Conservation (phyloP, 2,888 invertebrate species). For the Hydropsyche betteni region DNA sequence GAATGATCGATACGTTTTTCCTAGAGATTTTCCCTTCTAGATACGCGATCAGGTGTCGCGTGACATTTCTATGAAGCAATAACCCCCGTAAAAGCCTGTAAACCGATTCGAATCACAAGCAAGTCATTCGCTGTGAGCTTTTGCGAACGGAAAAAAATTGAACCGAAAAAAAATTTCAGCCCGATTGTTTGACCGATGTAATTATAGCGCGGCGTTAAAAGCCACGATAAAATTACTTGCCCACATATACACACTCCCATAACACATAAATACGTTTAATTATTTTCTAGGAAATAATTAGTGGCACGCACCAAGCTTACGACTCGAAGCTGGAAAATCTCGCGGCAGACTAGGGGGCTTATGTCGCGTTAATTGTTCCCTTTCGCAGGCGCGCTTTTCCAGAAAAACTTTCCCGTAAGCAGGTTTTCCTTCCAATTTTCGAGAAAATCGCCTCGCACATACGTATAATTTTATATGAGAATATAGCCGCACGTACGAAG, state of each 20-base stretch:
- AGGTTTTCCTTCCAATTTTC: slow-evolving; percentile 20
- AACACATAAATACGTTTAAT: background rate
- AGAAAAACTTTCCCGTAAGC: slow-evolving; percentile 21
- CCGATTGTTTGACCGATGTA: background rate
- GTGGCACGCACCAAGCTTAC: background rate
- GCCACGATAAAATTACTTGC: no score
- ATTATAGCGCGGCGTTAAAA: slow-evolving; percentile 8
- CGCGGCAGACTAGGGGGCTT: background rate
- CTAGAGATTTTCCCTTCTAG: background rate
- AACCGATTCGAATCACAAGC: slow-evolving; percentile 30
- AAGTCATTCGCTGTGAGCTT: slow-evolving; percentile 27
- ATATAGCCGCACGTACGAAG: no score
- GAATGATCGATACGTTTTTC: slow-evolving; percentile 11
- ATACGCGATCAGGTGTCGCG: slow-evolving; percentile 33
- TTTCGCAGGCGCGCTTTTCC: background rate
- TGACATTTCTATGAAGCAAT: slow-evolving; percentile 35
- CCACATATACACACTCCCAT: no score
- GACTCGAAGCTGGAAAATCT: background rate
- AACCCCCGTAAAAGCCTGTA: background rate
- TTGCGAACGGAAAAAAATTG: background rate
- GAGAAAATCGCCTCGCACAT: slow-evolving; percentile 8
- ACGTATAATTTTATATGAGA: background rate
- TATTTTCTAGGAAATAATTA: slow-evolving; percentile 18
- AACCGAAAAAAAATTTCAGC: no score
- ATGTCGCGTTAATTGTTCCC: slow-evolving; percentile 21